Percentiles rank a stretch among this genome's conserved stretches.
These are phyloP conservation scores for Kryptopterus vitreolus DNA, from an alignment of 2,797 vertebrate genomes.

Conservation along the genomic window DNA sequence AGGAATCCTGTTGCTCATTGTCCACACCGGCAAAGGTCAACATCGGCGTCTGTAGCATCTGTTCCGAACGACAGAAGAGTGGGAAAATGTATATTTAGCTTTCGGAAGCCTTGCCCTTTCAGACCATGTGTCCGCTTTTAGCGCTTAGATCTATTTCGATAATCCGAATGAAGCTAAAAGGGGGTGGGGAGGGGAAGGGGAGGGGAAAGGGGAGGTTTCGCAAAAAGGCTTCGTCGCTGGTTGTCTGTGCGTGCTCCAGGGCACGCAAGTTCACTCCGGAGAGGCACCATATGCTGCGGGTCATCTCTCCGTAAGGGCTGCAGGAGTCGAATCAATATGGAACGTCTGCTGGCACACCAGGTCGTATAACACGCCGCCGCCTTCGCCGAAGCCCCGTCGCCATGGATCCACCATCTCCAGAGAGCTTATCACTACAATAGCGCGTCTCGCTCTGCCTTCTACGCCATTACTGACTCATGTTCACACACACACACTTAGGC, in stretches of 20 bases:
- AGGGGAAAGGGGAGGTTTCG: background rate
- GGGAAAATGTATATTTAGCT: conserved; percentile 25
- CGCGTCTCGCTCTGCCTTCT: conserved; percentile 30
- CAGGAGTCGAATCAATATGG: conserved; percentile 56
- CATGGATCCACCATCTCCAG: conserved; percentile 47
- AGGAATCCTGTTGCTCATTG: conserved; percentile 7
- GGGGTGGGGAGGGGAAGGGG: background rate
- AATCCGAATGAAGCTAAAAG: conserved; percentile 42
- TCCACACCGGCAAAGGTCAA: conserved; percentile 3
- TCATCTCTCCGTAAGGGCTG: conserved; percentile 49
- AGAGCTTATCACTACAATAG: conserved; percentile 50
- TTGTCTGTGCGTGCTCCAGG: conserved; percentile 46
- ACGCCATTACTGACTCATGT: conserved; percentile 1
- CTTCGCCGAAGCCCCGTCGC: conserved; percentile 43
- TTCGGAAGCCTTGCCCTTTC: conserved; percentile 3
- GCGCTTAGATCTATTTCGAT: conserved; percentile 32
- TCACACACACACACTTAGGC: conserved; percentile 13
- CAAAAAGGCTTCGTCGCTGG: conserved; percentile 13
- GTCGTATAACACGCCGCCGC: conserved; percentile 44
- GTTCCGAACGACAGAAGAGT: background rate
- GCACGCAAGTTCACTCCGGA: conserved; percentile 53
- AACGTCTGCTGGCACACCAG: conserved; percentile 56
- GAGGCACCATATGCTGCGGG: conserved; percentile 58
- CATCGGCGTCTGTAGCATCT: background rate
- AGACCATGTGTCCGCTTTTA: conserved; percentile 24